phyloP scores from a whole-genome alignment of 2,888 invertebrate species.

The Deilephila elpenor region DNA sequence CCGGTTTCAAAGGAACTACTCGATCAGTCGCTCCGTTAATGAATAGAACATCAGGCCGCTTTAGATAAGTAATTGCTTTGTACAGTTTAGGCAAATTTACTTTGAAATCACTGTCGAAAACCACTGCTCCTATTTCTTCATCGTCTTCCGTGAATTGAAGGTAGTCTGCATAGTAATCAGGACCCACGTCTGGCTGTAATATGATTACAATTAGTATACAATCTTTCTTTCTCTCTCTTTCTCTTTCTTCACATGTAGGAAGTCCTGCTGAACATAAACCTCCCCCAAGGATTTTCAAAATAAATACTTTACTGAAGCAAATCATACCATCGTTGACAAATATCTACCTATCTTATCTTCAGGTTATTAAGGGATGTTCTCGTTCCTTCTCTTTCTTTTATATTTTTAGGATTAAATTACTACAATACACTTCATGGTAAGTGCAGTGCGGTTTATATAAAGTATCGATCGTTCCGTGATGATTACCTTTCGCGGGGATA shows the following conservation, averaged over 20 bases:
- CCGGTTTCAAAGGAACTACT: slow-evolving; percentile 63
- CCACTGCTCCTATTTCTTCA: slow-evolving; percentile 82
- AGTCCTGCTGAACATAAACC: not conserved
- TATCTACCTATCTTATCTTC: too few relatives aligned
- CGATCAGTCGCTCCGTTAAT: slow-evolving; percentile 79
- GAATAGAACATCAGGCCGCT: slow-evolving; percentile 79
- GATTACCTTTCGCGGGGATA: too few relatives aligned
- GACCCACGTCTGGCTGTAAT: slow-evolving; percentile 61
- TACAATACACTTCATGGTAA: too few relatives aligned
- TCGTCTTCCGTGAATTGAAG: slow-evolving; percentile 67
- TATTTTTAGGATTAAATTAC: too few relatives aligned
- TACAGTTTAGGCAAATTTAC: slow-evolving; percentile 80
- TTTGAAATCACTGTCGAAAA: slow-evolving; percentile 81
- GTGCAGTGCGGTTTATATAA: too few relatives aligned
- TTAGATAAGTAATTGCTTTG: slow-evolving; percentile 75
- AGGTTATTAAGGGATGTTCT: too few relatives aligned
- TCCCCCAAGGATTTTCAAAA: not conserved
- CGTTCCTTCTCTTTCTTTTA: too few relatives aligned
- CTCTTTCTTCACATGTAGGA: not conserved
- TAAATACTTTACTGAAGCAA: too few relatives aligned
- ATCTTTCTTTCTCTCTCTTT: not conserved
- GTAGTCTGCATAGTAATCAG: slow-evolving; percentile 57
- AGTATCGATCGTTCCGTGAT: too few relatives aligned
- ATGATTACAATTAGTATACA: not conserved
- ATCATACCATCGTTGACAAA: too few relatives aligned